These are phyloP conservation scores for Trichonephila clavata DNA, from an alignment of 1,140 invertebrate genomes.

Conservation along the genomic window DNA sequence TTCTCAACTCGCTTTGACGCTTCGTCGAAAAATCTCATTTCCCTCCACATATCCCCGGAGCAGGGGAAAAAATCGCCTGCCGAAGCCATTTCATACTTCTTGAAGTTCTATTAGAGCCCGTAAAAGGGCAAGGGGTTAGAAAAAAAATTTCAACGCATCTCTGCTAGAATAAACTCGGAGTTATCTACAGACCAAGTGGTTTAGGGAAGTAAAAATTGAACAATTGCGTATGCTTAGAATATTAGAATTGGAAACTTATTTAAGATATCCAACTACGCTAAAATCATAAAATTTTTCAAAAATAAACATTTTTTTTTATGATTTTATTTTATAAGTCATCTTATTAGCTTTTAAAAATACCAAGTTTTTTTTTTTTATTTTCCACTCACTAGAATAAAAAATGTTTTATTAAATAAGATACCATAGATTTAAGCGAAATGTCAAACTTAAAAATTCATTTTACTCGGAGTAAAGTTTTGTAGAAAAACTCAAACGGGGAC, in stretches of 20 bases:
- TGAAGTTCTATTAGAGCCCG: slow-evolving; percentile 46
- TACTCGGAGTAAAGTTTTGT: no score
- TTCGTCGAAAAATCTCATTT: slow-evolving; percentile 67
- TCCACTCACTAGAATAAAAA: no score
- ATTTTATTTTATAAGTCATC: no score
- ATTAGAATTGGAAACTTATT: not conserved
- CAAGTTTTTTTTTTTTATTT: no score
- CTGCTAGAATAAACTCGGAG: slow-evolving; percentile 13
- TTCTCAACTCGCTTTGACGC: slow-evolving; percentile 54
- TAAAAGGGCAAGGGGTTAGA: not conserved
- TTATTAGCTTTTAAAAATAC: no score
- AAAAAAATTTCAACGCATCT: not conserved
- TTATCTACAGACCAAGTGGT: not conserved
- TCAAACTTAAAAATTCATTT: no score
- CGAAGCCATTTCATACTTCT: slow-evolving; percentile 59
- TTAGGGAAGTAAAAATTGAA: not conserved
- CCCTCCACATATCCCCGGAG: not conserved
- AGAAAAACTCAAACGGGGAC: no score
- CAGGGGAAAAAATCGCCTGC: not conserved
- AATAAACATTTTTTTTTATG: no score
- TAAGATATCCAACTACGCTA: no score
- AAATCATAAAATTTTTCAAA: no score
- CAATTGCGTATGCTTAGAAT: not conserved
- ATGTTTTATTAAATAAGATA: no score
- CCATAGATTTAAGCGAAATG: no score